Evolutionary conservation across 2,113 vertebrate species (phyloP).

Genomic region (Camelus dromedarius): DNA sequence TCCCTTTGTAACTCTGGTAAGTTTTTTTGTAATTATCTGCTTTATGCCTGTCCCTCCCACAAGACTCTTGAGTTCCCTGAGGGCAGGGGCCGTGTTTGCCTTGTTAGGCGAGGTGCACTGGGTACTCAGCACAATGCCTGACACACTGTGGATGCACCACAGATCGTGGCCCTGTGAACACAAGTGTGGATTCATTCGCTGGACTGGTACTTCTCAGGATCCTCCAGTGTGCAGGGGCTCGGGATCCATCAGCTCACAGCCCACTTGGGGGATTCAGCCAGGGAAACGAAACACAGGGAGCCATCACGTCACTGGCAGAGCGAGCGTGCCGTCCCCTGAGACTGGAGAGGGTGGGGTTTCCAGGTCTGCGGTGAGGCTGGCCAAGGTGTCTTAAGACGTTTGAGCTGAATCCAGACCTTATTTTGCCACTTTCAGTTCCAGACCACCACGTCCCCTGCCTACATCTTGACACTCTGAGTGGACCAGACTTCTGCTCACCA

Average conservation of each 20-base stretch:
- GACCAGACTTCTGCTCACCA: slow-evolving; percentile 21
- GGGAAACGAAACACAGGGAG: neutral
- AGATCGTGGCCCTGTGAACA: neutral
- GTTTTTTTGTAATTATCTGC: neutral
- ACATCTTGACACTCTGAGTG: neutral
- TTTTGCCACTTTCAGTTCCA: neutral
- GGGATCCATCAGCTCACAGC: neutral
- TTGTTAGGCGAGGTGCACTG: neutral
- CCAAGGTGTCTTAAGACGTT: neutral
- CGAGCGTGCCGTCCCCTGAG: neutral
- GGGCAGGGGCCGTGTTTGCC: neutral
- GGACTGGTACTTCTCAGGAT: too few species aligned
- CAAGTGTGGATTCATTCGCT: neutral
- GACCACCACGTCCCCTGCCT: neutral
- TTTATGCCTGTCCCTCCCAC: neutral
- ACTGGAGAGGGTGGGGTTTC: neutral
- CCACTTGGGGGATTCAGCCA: neutral
- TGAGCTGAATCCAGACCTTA: neutral
- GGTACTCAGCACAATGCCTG: neutral
- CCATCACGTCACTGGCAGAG: neutral
- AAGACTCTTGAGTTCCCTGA: neutral
- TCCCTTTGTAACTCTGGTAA: neutral
- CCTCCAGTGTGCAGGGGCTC: neutral
- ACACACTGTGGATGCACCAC: too few species aligned
- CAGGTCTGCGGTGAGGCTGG: neutral